Evolutionary conservation across 2,888 invertebrate genomes (phyloP).

Genomic region (Pyrgus malvae): DNA sequence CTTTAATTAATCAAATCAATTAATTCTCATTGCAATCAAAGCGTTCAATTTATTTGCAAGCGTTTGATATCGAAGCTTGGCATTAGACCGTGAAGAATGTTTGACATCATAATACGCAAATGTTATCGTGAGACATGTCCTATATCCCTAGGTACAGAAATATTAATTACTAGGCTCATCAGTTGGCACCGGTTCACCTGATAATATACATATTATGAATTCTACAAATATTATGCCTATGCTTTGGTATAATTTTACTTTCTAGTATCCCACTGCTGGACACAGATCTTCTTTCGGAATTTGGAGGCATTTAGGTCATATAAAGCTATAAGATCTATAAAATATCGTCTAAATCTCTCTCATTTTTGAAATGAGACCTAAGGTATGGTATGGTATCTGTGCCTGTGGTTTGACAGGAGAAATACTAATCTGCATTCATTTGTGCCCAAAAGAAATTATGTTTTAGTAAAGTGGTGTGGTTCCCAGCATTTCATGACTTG

Average conservation of each 20-base stretch:
- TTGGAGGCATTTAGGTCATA: too few relatives aligned
- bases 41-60: background rate
- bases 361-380: too few relatives aligned
- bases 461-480: background rate
- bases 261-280: too few relatives aligned
- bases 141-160: slow-evolving; percentile 4
- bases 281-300: too few relatives aligned
- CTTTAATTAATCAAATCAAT: background rate
- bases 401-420: too few relatives aligned
- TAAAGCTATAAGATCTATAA: too few relatives aligned
- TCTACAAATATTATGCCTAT: background rate
- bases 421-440: too few relatives aligned
- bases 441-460: too few relatives aligned
- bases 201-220: background rate
- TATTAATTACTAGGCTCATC: slow-evolving; percentile 9
- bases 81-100: background rate
- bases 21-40: background rate
- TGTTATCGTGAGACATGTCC: slow-evolving; percentile 2
- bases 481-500: too few relatives aligned
- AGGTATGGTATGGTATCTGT: too few relatives aligned
- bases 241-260: background rate
- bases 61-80: background rate
- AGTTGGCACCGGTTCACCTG: background rate
- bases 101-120: slow-evolving; percentile 8
- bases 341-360: too few relatives aligned